Conservation (phyloP, 1,140 invertebrate genomes). For the Eupristina koningsbergeri region DNA sequence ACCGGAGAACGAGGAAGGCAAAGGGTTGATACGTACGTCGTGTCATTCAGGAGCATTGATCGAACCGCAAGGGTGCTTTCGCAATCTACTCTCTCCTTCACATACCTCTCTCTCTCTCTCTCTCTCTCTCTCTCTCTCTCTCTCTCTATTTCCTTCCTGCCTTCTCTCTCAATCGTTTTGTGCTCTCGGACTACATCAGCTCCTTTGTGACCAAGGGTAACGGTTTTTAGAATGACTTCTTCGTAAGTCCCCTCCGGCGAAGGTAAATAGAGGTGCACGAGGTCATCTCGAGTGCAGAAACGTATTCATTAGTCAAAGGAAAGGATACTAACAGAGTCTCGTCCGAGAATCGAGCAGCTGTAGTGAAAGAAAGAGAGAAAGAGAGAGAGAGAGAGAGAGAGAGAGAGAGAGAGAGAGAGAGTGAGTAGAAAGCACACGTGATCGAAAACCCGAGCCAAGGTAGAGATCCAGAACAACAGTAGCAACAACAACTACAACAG, state of each 20-base stretch:
- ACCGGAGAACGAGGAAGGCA: background rate
- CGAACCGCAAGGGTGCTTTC: conserved; percentile 12
- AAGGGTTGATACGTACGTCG: background rate
- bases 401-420: conserved; percentile 13
- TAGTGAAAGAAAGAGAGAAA: background rate
- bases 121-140: conserved; percentile 21
- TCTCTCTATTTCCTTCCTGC: background rate
- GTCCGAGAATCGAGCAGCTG: background rate
- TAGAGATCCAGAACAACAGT: background rate
- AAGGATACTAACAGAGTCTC: background rate
- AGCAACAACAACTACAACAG: too few relatives aligned
- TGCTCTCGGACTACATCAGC: background rate
- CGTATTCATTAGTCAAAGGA: background rate
- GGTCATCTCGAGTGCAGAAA: background rate
- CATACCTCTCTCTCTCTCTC: background rate
- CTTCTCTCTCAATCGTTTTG: background rate
- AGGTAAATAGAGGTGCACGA: background rate
- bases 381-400: conserved; percentile 23
- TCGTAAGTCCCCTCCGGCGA: background rate
- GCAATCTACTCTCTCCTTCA: background rate
- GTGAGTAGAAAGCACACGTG: background rate
- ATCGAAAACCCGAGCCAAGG: background rate
- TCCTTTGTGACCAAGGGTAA: background rate
- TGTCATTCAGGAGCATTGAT: conserved; percentile 25
- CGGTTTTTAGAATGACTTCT: too few relatives aligned